Conservation (phyloP, 2,797 vertebrate species). For the Acipenser ruthenus region DNA sequence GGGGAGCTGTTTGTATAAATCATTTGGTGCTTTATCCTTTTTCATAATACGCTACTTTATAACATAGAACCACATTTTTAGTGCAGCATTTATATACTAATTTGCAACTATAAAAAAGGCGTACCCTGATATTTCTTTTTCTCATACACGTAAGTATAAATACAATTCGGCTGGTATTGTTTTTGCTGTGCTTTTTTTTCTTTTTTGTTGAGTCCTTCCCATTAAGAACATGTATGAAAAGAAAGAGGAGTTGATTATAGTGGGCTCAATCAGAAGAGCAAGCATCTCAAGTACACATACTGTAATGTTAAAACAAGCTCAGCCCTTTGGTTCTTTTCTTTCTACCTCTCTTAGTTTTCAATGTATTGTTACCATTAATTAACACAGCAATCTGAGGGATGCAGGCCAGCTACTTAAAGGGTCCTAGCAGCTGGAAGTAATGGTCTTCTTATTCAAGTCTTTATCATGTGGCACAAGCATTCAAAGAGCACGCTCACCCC, state of each 20-base stretch:
- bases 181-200: constrained; percentile 36
- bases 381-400: constrained; percentile 28
- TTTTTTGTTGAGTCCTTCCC: constrained; percentile 43
- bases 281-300: constrained; percentile 47
- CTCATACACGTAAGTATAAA: constrained; percentile 49
- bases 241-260: constrained; percentile 46
- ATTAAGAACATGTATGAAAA: constrained; percentile 46
- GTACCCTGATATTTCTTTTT: constrained; percentile 67
- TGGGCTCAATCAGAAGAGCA: constrained; percentile 27
- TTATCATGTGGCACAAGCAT: too few relatives aligned
- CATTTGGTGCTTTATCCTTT: constrained; percentile 65
- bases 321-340: constrained; percentile 40
- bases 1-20: constrained; percentile 61
- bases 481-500: too few relatives aligned
- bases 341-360: constrained; percentile 35
- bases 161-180: constrained; percentile 56
- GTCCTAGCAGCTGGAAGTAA: too few relatives aligned
- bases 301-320: constrained; percentile 37
- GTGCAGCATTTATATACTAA: constrained; percentile 52
- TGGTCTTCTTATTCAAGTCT: too few relatives aligned
- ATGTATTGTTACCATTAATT: constrained; percentile 59
- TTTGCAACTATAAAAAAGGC: constrained; percentile 57
- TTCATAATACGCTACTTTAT: constrained; percentile 49
- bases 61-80: constrained; percentile 48
- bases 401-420: too few relatives aligned